These are phyloP conservation scores for Deroplatys truncata DNA, from an alignment of 2,888 invertebrate species.

Conservation along the genomic window DNA sequence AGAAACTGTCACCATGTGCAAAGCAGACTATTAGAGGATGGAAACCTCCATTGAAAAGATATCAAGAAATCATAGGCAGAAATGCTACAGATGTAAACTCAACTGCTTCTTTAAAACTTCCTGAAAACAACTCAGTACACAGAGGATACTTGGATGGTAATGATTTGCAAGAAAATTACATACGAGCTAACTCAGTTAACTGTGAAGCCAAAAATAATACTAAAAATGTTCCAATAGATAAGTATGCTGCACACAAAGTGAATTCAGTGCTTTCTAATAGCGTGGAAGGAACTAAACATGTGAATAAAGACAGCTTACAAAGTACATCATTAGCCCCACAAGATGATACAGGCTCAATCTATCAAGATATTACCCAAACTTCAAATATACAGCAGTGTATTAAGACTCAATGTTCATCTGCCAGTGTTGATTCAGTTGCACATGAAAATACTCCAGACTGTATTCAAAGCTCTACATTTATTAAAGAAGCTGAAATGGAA, in stretches of 20 bases:
- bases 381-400: neutral
- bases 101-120: neutral
- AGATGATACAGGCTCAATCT: neutral
- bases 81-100: neutral
- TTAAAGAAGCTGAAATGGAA: neutral
- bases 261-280: neutral
- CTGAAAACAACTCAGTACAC: neutral
- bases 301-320: neutral
- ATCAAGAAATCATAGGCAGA: neutral
- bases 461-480: neutral
- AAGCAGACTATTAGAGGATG: neutral
- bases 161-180: neutral
- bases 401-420: neutral
- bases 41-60: neutral
- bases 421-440: neutral
- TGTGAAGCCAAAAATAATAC: neutral
- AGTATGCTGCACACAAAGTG: neutral
- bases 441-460: neutral
- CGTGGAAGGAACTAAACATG: neutral
- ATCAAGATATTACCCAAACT: neutral
- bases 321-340: neutral
- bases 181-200: neutral
- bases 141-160: neutral
- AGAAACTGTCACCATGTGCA: neutral
- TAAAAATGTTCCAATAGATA: neutral